Conservation (phyloP, 2,797 vertebrate species). For the Sarcophilus harrisii region DNA sequence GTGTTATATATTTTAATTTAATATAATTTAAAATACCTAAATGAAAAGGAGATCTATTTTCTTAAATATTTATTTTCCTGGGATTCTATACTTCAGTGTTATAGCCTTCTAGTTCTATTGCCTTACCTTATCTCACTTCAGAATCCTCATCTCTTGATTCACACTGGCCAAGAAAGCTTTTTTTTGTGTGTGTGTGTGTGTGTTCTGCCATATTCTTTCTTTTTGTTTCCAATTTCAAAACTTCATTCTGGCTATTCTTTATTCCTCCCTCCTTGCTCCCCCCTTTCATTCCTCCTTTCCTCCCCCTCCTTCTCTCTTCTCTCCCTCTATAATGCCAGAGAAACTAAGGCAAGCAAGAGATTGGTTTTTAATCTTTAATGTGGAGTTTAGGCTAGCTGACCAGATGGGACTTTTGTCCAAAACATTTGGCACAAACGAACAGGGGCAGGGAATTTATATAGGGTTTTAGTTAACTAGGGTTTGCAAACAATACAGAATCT, state of each 20-base stretch:
- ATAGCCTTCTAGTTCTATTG: conserved; percentile 19
- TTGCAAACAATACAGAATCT: no score
- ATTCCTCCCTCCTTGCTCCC: background rate
- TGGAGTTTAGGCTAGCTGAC: no score
- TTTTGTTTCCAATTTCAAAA: background rate
- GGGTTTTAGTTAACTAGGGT: no score
- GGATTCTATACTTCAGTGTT: conserved; percentile 43
- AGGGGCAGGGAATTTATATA: no score
- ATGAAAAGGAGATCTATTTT: background rate
- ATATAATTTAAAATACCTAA: conserved; percentile 48
- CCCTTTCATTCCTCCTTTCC: no score
- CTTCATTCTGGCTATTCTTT: background rate
- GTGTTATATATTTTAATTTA: conserved; percentile 20
- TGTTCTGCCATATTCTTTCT: background rate
- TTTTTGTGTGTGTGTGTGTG: background rate
- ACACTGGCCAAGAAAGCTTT: background rate
- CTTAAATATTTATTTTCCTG: conserved; percentile 33
- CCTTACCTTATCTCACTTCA: background rate
- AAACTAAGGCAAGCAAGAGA: no score
- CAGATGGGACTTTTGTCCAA: no score
- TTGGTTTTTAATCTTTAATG: no score
- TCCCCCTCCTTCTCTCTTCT: no score
- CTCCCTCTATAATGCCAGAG: no score
- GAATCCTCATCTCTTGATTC: background rate
- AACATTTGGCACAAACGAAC: no score